Percentiles rank a stretch among this genome's conserved stretches.
These are phyloP conservation scores for Bufo gargarizans DNA, from an alignment of 2,113 vertebrate species.

Conservation along the genomic window DNA sequence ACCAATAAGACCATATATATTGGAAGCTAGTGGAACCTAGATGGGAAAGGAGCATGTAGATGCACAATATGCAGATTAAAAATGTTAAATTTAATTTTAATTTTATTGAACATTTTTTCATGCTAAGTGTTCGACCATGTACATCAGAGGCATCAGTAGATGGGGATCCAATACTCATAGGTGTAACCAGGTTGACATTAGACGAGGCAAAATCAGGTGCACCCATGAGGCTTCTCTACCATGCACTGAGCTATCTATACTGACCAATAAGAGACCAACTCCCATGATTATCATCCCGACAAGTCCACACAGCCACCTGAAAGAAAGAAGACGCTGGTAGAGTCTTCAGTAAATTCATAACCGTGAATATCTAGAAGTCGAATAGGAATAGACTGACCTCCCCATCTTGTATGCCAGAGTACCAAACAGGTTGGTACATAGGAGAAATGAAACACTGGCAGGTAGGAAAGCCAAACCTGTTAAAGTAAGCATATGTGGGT, in stretches of 20 bases:
- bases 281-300: constrained; percentile 86
- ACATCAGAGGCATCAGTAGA: not conserved
- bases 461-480: constrained; percentile 90
- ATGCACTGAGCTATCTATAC: constrained; percentile 61
- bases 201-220: not conserved
- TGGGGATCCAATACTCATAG: not conserved
- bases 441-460: constrained; percentile 87
- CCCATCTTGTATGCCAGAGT: constrained; percentile 88
- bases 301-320: constrained; percentile 90
- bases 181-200: not conserved
- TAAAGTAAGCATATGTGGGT: not conserved
- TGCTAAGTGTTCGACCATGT: no score
- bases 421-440: constrained; percentile 91
- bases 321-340: not conserved
- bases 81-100: no score
- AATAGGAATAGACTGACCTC: constrained; percentile 69
- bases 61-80: accelerated
- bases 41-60: not conserved
- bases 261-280: constrained; percentile 88
- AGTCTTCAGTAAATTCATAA: not conserved
- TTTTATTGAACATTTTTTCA: no score
- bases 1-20: constrained; percentile 85
- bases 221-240: not conserved
- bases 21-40: constrained; percentile 85
- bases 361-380: not conserved